Percentiles rank a stretch among this genome's conserved stretches.
Conservation (phyloP, 2,797 vertebrate genomes). For the Margarornis squamiger region DNA sequence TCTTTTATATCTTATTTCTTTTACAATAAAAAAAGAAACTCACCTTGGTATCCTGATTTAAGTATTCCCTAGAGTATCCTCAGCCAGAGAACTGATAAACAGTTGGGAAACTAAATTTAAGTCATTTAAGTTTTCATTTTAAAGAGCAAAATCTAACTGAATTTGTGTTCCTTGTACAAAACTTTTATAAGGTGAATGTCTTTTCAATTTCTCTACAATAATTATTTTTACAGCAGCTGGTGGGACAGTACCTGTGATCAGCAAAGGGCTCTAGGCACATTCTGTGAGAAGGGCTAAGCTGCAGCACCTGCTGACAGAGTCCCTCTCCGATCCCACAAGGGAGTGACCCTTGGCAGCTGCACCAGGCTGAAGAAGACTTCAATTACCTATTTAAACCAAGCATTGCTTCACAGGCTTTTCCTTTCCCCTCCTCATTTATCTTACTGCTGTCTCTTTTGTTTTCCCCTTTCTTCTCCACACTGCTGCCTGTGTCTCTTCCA, state of each 20-base stretch:
- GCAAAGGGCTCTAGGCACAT: neutral
- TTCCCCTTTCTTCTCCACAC: rapidly evolving
- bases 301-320: neutral
- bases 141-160: neutral
- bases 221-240: neutral
- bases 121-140: neutral
- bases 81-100: neutral
- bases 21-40: neutral
- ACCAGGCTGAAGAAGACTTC: neutral
- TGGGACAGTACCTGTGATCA: neutral
- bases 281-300: neutral
- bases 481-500: neutral
- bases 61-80: neutral
- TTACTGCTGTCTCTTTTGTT: neutral
- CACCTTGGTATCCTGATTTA: neutral
- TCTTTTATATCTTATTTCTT: neutral
- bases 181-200: neutral
- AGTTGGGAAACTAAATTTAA: neutral
- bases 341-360: neutral
- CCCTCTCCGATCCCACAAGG: neutral
- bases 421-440: neutral
- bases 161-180: neutral
- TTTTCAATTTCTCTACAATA: neutral
- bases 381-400: neutral
- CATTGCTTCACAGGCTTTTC: neutral